Base-by-base conservation (phyloP, 2,888 invertebrate species). In the Willowsia nigromaculata region DNA sequence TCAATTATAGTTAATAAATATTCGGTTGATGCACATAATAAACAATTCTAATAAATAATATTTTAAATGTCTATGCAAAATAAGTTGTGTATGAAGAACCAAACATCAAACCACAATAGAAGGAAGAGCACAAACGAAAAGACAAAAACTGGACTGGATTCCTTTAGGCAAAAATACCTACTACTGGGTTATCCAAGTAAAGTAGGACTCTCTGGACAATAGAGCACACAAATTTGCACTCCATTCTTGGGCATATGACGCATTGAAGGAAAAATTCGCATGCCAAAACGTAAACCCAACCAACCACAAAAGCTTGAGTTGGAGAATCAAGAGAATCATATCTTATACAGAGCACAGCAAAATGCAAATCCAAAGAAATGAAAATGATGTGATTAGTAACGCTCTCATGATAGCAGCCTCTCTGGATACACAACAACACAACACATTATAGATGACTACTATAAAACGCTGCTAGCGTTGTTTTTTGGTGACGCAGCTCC, bases 231-330 rank as follows among this genome's bases (percentile, higher is more conserved):
- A 74, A 74, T 15, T 47, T 25, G 47, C 43, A 13, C 13, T 43
- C 74, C 74, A 74, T 74, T 74, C 74, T 25, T 74, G 74, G 74
- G 74, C 74, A 74, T 80, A 80, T 80, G 80, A 80, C 80, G 80
- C 59, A 80, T 80, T 43, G 11, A 50, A 13, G 56, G 25, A 56
- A 80, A 27, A n/a, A n/a, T n/a, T n/a, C 37, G 30, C 78, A 56
- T 50, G 56, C 50, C 27, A 50, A 78, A 53, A 30, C 11, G n/a
- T 13, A 62, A 30, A 27, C 11, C 59, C 7, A 62, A 62, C 2
- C 27, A 62, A 30, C 59, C 27, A 62, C 30, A 62, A 13, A n/a
- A n/a, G n/a, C n/a, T n/a, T n/a, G n/a, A n/a, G n/a, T n/a, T n/a
- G n/a, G n/a, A n/a, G n/a, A n/a, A n/a, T n/a, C n/a, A n/a, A n/a